Conservation (phyloP, 2,113 vertebrate genomes). For the Mixornis gularis region DNA sequence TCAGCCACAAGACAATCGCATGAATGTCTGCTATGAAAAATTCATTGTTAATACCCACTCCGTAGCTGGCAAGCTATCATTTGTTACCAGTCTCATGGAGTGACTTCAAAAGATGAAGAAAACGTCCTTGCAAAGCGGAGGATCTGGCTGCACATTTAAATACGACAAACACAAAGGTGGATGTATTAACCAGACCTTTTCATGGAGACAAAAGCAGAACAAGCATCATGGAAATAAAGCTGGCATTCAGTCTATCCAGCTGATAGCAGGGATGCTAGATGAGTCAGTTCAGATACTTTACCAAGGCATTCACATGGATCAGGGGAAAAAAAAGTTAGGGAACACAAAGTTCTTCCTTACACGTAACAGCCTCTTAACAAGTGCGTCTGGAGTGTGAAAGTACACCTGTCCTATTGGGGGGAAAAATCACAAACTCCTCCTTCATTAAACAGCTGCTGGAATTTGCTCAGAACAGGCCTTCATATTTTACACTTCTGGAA, state of each 20-base stretch:
- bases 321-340: background rate
- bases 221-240: background rate
- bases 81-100: background rate
- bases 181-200: conserved; percentile 2
- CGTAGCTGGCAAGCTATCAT: background rate
- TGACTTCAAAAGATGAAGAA: conserved; percentile 28
- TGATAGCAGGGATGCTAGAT: background rate
- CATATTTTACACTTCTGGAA: background rate
- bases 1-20: background rate
- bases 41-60: conserved; percentile 1
- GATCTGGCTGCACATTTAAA: conserved; percentile 5
- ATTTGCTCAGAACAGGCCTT: background rate
- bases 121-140: background rate
- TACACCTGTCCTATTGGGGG: accelerated
- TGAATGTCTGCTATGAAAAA: conserved; percentile 19
- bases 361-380: background rate
- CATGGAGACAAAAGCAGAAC: conserved; percentile 1
- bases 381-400: background rate
- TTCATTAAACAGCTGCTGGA: background rate
- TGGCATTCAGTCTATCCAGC: background rate
- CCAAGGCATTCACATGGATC: background rate
- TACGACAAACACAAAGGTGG: conserved; percentile 19
- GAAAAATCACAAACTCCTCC: background rate
- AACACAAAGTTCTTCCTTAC: background rate
- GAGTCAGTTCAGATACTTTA: background rate